A percentile compares a stretch with the other conserved stretches of the same genome.
phyloP scores from a whole-genome alignment of 1,140 invertebrate genomes.

The Heterodera schachtii region DNA sequence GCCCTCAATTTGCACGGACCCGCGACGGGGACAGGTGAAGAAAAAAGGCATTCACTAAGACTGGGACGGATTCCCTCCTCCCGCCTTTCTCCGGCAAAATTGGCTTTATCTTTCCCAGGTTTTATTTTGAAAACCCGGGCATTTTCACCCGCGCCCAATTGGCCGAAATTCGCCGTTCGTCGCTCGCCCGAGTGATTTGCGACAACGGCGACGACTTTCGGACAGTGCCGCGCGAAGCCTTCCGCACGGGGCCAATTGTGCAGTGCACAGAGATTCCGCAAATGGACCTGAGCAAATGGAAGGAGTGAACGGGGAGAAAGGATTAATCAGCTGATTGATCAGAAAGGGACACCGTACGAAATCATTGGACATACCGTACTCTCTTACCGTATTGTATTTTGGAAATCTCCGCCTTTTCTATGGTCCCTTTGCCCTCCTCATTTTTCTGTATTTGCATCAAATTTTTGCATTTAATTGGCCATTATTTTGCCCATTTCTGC shows the following conservation, averaged over 20 bases:
- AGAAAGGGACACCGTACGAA: not conserved
- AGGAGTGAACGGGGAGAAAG: slow-evolving; percentile 52
- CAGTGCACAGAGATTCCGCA: slow-evolving; percentile 61
- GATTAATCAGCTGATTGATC: slow-evolving; percentile 58
- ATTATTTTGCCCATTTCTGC: too few relatives aligned
- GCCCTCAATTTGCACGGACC: slow-evolving; percentile 81
- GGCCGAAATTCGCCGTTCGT: slow-evolving; percentile 84
- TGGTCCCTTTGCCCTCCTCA: too few relatives aligned
- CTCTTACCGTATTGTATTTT: not conserved
- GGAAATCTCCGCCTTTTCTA: not conserved
- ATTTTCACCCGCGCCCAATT: slow-evolving; percentile 74
- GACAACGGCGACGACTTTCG: slow-evolving; percentile 78
- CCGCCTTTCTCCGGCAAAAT: not conserved
- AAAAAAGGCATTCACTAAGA: too few relatives aligned
- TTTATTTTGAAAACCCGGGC: slow-evolving; percentile 60
- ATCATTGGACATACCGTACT: not conserved
- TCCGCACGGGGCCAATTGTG: slow-evolving; percentile 64
- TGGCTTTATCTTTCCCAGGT: slow-evolving; percentile 33
- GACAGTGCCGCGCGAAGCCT: slow-evolving; percentile 71
- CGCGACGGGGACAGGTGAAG: slow-evolving; percentile 71
- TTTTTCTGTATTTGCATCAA: too few relatives aligned
- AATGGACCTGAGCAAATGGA: slow-evolving; percentile 63
- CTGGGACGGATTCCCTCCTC: too few relatives aligned
- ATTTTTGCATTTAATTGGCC: too few relatives aligned
- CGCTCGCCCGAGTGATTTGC: slow-evolving; percentile 85